A percentile compares a stretch with the other conserved stretches of the same genome.
phyloP scores from a whole-genome alignment of 1,140 invertebrate species.

The Antheraea mylitta region DNA sequence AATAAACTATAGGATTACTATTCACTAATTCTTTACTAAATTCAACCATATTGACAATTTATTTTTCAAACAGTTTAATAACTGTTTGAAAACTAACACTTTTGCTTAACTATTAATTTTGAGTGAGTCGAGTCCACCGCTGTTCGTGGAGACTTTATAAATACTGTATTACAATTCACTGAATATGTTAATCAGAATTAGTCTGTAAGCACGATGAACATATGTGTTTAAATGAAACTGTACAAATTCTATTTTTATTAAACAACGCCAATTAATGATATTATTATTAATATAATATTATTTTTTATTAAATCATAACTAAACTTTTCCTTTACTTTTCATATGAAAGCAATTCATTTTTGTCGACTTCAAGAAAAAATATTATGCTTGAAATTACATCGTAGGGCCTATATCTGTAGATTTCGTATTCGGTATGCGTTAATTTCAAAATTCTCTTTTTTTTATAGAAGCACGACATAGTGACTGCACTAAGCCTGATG shows the following conservation, averaged over 20 bases:
- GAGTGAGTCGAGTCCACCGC: not conserved
- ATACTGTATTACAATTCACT: not conserved
- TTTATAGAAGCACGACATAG: too few species aligned
- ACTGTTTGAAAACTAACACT: not conserved
- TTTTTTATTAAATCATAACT: too few species aligned
- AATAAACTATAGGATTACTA: conserved; percentile 19
- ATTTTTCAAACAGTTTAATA: conserved; percentile 40
- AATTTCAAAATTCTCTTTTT: too few species aligned
- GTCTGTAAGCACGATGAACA: not conserved
- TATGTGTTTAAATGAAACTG: not conserved
- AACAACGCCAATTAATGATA: too few species aligned
- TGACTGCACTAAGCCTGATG: too few species aligned
- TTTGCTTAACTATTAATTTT: not conserved
- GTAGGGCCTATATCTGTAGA: too few species aligned
- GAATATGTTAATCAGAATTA: not conserved
- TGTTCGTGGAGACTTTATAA: not conserved
- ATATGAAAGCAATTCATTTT: too few species aligned
- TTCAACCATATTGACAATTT: conserved; percentile 56
- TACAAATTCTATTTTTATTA: not conserved
- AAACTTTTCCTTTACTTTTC: too few species aligned
- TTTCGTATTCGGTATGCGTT: too few species aligned
- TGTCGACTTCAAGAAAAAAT: too few species aligned
- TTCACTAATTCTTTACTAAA: conserved; percentile 48
- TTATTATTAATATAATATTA: too few species aligned
- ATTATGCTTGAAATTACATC: too few species aligned